Conservation (phyloP, 2,113 vertebrate genomes). For the Hemicordylus capensis region DNA sequence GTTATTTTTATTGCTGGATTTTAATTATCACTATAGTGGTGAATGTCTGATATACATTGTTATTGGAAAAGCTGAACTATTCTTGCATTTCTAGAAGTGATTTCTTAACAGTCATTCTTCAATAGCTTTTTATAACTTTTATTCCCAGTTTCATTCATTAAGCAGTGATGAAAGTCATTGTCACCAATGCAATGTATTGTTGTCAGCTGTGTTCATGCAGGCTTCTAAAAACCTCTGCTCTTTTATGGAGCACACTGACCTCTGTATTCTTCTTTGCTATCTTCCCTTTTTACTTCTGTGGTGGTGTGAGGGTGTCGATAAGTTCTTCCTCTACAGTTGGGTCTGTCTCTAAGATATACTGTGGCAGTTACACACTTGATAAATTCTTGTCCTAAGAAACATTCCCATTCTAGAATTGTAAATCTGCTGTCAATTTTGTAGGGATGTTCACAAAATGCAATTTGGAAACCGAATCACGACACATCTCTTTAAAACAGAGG, state of each 20-base stretch:
- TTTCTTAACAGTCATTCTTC: neutral
- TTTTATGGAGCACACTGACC: neutral
- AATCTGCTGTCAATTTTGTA: too few species aligned
- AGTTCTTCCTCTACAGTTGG: too few species aligned
- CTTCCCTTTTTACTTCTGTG: neutral
- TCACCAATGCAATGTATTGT: neutral
- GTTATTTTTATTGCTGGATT: constrained; percentile 71
- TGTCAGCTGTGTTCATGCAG: neutral
- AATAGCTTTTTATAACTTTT: neutral
- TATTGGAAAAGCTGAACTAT: neutral
- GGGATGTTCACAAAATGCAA: too few species aligned
- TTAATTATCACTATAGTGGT: neutral
- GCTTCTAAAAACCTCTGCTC: too few species aligned
- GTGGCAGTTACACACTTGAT: too few species aligned
- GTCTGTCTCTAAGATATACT: too few species aligned
- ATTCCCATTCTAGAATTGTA: too few species aligned
- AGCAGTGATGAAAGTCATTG: neutral
- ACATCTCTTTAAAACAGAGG: too few species aligned
- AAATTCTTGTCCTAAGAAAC: too few species aligned
- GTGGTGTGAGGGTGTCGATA: too few species aligned
- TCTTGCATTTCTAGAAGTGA: neutral
- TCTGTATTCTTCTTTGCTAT: neutral
- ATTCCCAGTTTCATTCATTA: neutral
- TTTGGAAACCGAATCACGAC: too few species aligned
- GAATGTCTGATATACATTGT: too few species aligned